Conservation (phyloP, 2,888 invertebrate genomes). For the Caenorhabditis wallacei region DNA sequence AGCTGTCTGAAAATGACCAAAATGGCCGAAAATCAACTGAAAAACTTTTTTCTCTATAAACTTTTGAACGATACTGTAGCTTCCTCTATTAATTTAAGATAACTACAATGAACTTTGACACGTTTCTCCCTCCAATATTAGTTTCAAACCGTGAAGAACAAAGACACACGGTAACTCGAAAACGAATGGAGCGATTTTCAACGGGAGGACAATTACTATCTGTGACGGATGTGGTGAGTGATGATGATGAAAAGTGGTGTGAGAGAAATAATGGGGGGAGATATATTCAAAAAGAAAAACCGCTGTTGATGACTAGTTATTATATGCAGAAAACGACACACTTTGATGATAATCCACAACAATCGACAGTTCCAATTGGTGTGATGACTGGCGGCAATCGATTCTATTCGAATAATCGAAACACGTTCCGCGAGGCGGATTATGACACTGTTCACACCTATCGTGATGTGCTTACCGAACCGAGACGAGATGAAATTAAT, state of each 20-base stretch:
- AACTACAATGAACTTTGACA: slow-evolving; percentile 45
- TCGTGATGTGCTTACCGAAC: slow-evolving; percentile 31
- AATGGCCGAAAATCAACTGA: no score
- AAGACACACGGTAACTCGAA: slow-evolving; percentile 65
- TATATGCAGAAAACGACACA: slow-evolving; percentile 65
- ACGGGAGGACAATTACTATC: slow-evolving; percentile 70
- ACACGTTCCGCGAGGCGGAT: slow-evolving; percentile 55
- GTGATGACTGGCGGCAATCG: slow-evolving; percentile 10
- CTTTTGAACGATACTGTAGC: neutral
- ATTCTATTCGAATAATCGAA: slow-evolving; percentile 58
- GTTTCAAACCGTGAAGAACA: slow-evolving; percentile 48
- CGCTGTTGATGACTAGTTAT: slow-evolving; percentile 45
- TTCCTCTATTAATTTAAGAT: neutral
- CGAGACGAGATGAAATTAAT: slow-evolving; percentile 18
- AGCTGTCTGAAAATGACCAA: no score
- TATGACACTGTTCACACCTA: slow-evolving; percentile 60
- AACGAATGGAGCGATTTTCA: slow-evolving; percentile 70
- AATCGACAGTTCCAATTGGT: slow-evolving; percentile 14
- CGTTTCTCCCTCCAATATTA: slow-evolving; percentile 56
- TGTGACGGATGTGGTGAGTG: slow-evolving; percentile 70
- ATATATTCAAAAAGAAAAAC: neutral
- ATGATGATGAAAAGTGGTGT: slow-evolving; percentile 21
- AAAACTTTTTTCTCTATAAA: no score
- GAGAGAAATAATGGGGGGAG: no score
- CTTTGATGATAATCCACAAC: slow-evolving; percentile 61